phyloP scores from a whole-genome alignment of 2,888 invertebrate species.

The Cremastinae sp. region DNA sequence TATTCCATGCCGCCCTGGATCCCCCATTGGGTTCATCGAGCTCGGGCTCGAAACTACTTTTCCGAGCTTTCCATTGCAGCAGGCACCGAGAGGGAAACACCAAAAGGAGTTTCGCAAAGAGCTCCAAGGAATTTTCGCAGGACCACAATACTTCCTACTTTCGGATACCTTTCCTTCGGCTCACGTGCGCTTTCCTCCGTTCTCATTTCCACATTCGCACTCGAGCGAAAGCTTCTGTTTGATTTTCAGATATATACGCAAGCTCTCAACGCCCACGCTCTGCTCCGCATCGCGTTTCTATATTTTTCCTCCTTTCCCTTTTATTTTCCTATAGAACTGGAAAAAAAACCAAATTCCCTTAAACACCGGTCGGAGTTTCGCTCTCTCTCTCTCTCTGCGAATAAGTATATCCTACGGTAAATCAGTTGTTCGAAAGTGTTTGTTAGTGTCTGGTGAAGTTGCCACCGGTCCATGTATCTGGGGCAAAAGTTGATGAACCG shows the following conservation, averaged over 20 bases:
- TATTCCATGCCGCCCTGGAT: constrained; percentile 38
- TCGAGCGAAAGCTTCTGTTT: constrained; percentile 24
- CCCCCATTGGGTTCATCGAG: constrained; percentile 51
- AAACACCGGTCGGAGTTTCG: too few species aligned
- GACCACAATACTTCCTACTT: constrained; percentile 32
- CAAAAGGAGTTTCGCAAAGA: constrained; percentile 7
- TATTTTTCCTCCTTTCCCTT: too few species aligned
- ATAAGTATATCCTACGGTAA: too few species aligned
- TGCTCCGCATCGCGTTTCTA: not conserved
- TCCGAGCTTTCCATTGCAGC: constrained; percentile 42
- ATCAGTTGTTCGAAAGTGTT: not conserved
- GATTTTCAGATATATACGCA: constrained; percentile 43
- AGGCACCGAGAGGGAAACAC: constrained; percentile 5
- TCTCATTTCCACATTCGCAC: too few species aligned
- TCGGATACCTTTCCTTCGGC: not conserved
- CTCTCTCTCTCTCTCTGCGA: too few species aligned
- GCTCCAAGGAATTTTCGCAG: constrained; percentile 35
- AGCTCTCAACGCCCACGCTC: constrained; percentile 8
- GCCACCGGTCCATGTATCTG: too few species aligned
- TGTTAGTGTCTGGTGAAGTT: constrained; percentile 6
- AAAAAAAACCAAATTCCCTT: too few species aligned
- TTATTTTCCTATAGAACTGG: too few species aligned
- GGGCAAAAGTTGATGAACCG: constrained; percentile 40
- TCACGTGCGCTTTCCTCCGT: constrained; percentile 11
- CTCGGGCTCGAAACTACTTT: constrained; percentile 53